phyloP scores from a whole-genome alignment of 2,113 vertebrate species.

The Athene noctua region DNA sequence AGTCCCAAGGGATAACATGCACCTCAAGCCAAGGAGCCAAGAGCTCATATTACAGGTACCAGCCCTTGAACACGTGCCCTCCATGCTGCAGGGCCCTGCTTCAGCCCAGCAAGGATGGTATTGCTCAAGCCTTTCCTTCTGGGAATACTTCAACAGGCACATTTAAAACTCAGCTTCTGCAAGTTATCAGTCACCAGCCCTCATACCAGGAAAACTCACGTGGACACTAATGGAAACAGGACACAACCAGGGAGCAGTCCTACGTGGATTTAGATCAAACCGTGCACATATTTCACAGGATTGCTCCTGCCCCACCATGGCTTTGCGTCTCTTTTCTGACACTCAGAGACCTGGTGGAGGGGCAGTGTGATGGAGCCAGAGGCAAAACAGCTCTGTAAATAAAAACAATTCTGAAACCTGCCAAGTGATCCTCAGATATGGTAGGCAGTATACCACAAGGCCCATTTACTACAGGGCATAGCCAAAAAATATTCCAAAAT shows the following conservation, averaged over 20 bases:
- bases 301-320: not conserved
- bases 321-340: not conserved
- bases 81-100: not conserved
- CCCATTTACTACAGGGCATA: not conserved
- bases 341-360: accelerated
- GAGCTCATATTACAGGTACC: not conserved
- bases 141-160: not conserved
- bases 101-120: not conserved
- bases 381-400: not conserved
- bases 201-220: not conserved
- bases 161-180: conserved; percentile 29
- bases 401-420: not conserved
- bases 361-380: not conserved
- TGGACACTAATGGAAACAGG: not conserved
- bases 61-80: accelerated
- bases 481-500: not conserved
- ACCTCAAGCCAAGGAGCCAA: not conserved
- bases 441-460: not conserved
- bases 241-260: not conserved
- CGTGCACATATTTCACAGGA: not conserved
- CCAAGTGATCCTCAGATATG: not conserved
- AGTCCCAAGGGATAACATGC: accelerated
- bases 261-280: not conserved
- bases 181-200: not conserved
- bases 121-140: not conserved